Evolutionary conservation across 37 sponge, comb jelly and placozoan genomes (phyloP), one percentile per base, ranked within the genome.

Genomic region (Bolinopsis microptera): DNA sequence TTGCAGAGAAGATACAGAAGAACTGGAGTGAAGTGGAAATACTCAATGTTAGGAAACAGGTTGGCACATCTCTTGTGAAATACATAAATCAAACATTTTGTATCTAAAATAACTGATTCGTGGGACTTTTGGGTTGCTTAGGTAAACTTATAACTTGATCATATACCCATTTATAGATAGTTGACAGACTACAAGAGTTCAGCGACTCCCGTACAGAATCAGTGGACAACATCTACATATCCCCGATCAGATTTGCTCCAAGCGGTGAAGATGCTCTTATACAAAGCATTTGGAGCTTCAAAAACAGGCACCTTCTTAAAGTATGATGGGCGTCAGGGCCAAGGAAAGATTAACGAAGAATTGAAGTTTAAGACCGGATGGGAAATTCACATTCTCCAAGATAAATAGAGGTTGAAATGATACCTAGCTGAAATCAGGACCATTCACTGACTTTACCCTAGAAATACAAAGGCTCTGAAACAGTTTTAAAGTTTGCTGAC

Each of bases 11-110:
- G 28, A 86, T 86, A 25, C 90, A 86, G 61, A 86, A 86, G 61
- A 39, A 86, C 28, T 86, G 90, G 90, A 86, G 90, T 34, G 90
- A 86, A 34, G 90, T 86, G 0, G 90, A 86, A 30, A 86, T 86
- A 30, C 61, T 86, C 5, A 86, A 34, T 27, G 90, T 86, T 38
- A 86, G 90, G 22, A 86, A 86, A 40, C 90, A 86, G 90, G 90
- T 86, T 3, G 13, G 38, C 5, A n/a, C n/a, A n/a, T n/a, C n/a
- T n/a, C 21, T 67, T 67, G 13, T 21, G n/a, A n/a, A n/a, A n/a
- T n/a, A n/a, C n/a, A n/a, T n/a, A n/a, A n/a, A n/a, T n/a, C n/a
- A n/a, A n/a, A n/a, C n/a, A n/a, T n/a, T n/a, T n/a, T n/a, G n/a
- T n/a, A n/a, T n/a, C n/a, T n/a, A n/a, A n/a, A n/a, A n/a, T n/a